A percentile compares a stretch with the other conserved stretches of the same genome.
phyloP scores from a whole-genome alignment of 2,888 invertebrate species.

The Acrobeloides nanus region DNA sequence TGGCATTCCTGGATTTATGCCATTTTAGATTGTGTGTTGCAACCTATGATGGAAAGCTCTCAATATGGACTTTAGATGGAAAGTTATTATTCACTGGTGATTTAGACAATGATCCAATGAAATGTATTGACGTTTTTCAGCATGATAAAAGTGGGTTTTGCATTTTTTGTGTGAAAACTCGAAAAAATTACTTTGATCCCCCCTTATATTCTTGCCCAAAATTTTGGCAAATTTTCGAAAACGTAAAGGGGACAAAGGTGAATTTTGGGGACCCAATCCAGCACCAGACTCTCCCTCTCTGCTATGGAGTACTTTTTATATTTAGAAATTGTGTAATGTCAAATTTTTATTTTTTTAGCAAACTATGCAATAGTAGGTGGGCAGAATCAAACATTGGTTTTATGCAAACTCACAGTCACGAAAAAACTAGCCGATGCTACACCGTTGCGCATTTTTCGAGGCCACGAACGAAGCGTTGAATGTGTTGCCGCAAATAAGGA shows the following conservation, averaged over 20 bases:
- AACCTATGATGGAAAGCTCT: constrained; percentile 43
- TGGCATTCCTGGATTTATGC: neutral
- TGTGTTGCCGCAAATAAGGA: constrained; percentile 72
- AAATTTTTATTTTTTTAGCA: neutral
- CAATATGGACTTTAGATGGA: constrained; percentile 31
- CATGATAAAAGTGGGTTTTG: constrained; percentile 10
- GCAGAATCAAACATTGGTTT: constrained; percentile 36
- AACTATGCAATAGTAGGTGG: constrained; percentile 30
- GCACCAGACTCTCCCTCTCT: too few relatives aligned
- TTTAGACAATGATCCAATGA: constrained; percentile 20
- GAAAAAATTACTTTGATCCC: too few relatives aligned
- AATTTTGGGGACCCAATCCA: too few relatives aligned
- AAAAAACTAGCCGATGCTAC: constrained; percentile 57
- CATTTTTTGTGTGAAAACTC: too few relatives aligned
- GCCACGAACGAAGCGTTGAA: constrained; percentile 86
- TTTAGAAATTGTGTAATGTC: too few relatives aligned
- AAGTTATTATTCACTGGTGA: constrained; percentile 26
- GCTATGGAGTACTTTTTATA: too few relatives aligned
- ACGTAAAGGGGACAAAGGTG: too few relatives aligned
- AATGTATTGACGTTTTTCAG: constrained; percentile 18
- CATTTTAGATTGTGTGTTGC: constrained; percentile 42
- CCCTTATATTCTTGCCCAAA: too few relatives aligned
- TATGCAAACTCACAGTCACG: constrained; percentile 19
- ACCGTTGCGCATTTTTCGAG: constrained; percentile 73
- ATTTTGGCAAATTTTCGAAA: too few relatives aligned